Evolutionary conservation across 92 coral and sea anemone species (phyloP).

Genomic region (Epizoanthus rinbou): DNA sequence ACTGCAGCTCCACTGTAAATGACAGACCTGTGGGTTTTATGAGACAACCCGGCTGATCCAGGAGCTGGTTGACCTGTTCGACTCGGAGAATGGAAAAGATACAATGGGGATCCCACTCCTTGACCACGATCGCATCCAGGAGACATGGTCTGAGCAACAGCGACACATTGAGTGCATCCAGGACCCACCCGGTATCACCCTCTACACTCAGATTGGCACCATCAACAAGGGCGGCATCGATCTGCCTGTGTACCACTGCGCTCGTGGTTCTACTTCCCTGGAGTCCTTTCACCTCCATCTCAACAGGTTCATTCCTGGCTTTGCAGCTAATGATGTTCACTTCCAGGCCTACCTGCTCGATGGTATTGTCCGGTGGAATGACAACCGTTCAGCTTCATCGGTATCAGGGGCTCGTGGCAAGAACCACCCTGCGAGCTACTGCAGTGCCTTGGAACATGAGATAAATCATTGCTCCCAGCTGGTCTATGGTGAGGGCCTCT

Average conservation of each 20-base stretch:
- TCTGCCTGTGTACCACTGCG: constrained; percentile 56
- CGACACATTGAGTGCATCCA: constrained; percentile 51
- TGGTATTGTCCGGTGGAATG: constrained; percentile 59
- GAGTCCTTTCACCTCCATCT: constrained; percentile 72
- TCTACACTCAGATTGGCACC: constrained; percentile 14
- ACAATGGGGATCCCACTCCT: constrained; percentile 49
- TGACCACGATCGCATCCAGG: constrained; percentile 29
- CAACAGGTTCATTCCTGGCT: constrained; percentile 61
- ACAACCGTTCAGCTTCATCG: constrained; percentile 1
- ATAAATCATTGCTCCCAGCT: constrained; percentile 12
- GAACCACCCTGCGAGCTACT: constrained; percentile 15
- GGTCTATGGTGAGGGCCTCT: constrained; percentile 22
- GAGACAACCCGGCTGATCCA: background rate
- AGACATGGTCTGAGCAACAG: constrained; percentile 41
- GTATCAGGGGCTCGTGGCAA: background rate
- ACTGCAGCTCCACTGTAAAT: constrained; percentile 29
- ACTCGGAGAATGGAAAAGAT: constrained; percentile 32
- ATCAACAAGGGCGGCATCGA: constrained; percentile 37
- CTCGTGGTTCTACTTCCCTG: constrained; percentile 66
- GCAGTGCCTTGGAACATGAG: constrained; percentile 23
- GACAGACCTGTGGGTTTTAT: constrained; percentile 30
- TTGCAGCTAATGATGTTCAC: constrained; percentile 47
- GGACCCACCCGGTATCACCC: constrained; percentile 36
- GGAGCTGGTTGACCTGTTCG: constrained; percentile 14
- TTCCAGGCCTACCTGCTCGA: constrained; percentile 68